Percentiles rank a stretch among this genome's conserved stretches.
These are phyloP conservation scores for Dinothrombium tinctorium DNA, from an alignment of 1,140 invertebrate genomes.

Conservation along the genomic window DNA sequence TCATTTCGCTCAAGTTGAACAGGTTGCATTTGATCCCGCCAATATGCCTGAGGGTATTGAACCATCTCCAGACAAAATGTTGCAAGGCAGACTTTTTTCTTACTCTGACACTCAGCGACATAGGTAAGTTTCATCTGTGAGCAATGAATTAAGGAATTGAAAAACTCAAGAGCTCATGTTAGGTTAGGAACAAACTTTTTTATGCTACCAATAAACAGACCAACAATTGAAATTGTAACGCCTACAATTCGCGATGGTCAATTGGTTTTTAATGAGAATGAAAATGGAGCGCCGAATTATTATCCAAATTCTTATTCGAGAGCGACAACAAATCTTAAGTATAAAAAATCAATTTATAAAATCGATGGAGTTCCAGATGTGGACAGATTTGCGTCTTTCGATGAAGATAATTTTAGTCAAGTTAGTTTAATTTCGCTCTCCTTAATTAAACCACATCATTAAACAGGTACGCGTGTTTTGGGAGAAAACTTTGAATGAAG, in stretches of 20 bases:
- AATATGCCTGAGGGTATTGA: constrained; percentile 76
- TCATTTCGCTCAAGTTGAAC: constrained; percentile 77
- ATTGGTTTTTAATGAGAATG: constrained; percentile 22
- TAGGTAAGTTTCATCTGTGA: constrained; percentile 23
- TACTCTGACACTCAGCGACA: constrained; percentile 86
- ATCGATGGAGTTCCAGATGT: constrained; percentile 6
- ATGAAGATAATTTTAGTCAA: constrained; percentile 78
- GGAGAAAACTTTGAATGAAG: constrained; percentile 38
- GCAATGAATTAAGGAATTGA: constrained; percentile 24
- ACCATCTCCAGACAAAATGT: constrained; percentile 78
- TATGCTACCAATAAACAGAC: constrained; percentile 66
- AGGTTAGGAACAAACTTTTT: constrained; percentile 63
- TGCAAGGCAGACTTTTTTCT: constrained; percentile 59
- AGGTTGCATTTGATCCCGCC: constrained; percentile 73
- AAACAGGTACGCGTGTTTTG: constrained; percentile 36
- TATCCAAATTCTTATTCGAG: constrained; percentile 28
- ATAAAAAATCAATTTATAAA: constrained; percentile 9
- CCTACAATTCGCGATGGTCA: constrained; percentile 61
- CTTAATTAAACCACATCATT: background rate
- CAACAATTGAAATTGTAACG: constrained; percentile 41
- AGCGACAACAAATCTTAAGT: constrained; percentile 6
- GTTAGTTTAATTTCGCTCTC: constrained; percentile 17
- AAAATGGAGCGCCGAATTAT: constrained; percentile 16
- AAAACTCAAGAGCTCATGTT: constrained; percentile 54
- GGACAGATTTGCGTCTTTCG: constrained; percentile 44